phyloP scores from a whole-genome alignment of 2,113 vertebrate genomes.

The Antechinus flavipes region DNA sequence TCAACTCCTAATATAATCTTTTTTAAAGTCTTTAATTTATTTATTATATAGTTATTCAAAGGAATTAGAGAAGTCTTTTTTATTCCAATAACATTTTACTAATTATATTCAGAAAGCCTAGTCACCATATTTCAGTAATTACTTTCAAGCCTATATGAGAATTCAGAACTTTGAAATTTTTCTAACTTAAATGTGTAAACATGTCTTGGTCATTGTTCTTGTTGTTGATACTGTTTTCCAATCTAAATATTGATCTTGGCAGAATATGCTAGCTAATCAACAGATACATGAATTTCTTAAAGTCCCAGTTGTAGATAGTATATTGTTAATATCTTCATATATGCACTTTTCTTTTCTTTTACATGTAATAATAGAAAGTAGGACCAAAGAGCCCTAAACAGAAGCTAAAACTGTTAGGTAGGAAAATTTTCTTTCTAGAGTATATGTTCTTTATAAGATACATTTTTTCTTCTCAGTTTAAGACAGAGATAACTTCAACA shows the following conservation, averaged over 20 bases:
- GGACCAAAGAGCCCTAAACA: background rate
- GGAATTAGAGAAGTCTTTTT: background rate
- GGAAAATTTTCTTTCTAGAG: background rate
- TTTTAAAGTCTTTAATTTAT: constrained; percentile 34
- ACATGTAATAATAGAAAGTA: constrained; percentile 24
- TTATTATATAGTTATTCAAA: constrained; percentile 46
- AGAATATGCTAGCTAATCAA: background rate
- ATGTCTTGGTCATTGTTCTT: constrained; percentile 5
- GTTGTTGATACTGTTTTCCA: constrained; percentile 3
- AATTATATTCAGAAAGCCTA: constrained; percentile 7
- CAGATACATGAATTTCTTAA: background rate
- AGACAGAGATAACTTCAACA: background rate
- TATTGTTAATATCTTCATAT: constrained; percentile 3
- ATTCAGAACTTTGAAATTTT: constrained; percentile 7
- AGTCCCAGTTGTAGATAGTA: background rate
- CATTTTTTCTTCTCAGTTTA: background rate
- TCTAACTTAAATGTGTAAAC: background rate
- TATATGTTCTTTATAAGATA: background rate
- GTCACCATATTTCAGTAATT: background rate
- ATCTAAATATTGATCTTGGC: constrained; percentile 18
- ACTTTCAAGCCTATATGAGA: background rate
- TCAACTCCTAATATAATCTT: background rate
- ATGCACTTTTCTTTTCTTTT: background rate
- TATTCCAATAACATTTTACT: background rate
- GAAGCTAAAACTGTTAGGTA: background rate